phyloP scores from a whole-genome alignment of 37 sponge, comb jelly and placozoan species.

The Halisarca cf. caerulea region DNA sequence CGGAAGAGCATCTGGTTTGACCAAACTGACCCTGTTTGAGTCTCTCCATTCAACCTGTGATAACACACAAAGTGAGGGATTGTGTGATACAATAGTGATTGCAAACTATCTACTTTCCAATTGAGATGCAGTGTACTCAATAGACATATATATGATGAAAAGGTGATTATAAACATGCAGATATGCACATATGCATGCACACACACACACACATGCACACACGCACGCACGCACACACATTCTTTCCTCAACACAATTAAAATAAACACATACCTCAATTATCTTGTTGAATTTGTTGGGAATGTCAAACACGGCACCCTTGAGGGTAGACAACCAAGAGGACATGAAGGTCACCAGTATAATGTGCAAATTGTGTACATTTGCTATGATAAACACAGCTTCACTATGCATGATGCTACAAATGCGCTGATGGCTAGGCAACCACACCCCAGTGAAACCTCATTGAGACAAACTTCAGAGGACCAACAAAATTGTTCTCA shows the following conservation, averaged over 20 bases:
- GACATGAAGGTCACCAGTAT: not conserved
- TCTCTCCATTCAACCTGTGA: not conserved
- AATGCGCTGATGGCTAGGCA: too few relatives aligned
- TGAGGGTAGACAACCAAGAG: not conserved
- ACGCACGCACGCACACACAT: not conserved
- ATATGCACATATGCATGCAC: not conserved
- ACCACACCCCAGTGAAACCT: too few relatives aligned
- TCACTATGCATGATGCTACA: not conserved
- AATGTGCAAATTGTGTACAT: not conserved
- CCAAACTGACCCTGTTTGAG: not conserved
- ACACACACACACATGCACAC: not conserved
- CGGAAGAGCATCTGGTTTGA: slow-evolving; percentile 34
- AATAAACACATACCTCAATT: slow-evolving; percentile 40
- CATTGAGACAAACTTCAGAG: too few relatives aligned
- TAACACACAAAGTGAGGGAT: too few relatives aligned
- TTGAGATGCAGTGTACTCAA: too few relatives aligned
- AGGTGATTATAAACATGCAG: too few relatives aligned
- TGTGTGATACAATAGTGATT: too few relatives aligned
- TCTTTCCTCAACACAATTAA: not conserved
- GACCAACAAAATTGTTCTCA: too few relatives aligned
- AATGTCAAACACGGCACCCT: slow-evolving; percentile 80
- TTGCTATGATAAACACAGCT: too few relatives aligned
- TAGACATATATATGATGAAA: too few relatives aligned
- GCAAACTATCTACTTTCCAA: too few relatives aligned
- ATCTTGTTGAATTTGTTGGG: slow-evolving; percentile 36